Evolutionary conservation across 2,888 invertebrate species (phyloP).

Genomic region (Anoplius nigerrimus): DNA sequence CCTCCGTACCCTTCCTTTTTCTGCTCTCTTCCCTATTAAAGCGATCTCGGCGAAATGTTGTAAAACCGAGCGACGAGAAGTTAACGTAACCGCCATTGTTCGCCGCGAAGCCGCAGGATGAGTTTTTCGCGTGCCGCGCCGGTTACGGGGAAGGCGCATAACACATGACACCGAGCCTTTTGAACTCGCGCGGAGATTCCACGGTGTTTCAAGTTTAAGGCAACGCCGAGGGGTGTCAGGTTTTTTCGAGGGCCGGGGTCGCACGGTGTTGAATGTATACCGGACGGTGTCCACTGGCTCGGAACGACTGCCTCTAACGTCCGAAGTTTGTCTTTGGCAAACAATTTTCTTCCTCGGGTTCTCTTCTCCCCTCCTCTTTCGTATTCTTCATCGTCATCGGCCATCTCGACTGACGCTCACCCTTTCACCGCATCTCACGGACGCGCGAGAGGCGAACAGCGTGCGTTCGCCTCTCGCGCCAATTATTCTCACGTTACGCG

Average conservation of each 20-base stretch:
- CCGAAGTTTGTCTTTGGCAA: constrained; percentile 53
- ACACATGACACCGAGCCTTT: constrained; percentile 13
- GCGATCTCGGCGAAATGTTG: no score
- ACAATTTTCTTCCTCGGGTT: constrained; percentile 7
- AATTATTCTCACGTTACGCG: constrained; percentile 53
- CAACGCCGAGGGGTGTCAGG: constrained; percentile 62
- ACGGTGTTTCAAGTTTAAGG: constrained; percentile 42
- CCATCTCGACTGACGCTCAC: constrained; percentile 8
- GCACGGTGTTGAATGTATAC: constrained; percentile 69
- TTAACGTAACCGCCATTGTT: no score
- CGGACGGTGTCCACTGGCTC: constrained; percentile 64
- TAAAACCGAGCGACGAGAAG: no score
- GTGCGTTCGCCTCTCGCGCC: constrained; percentile 30
- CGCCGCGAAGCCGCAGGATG: no score
- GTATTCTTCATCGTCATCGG: background rate
- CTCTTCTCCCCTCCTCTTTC: background rate
- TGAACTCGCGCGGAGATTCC: constrained; percentile 25
- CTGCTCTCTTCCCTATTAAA: no score
- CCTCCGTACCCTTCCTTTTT: no score
- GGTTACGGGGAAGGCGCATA: no score
- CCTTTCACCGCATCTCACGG: background rate
- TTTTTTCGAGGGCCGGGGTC: constrained; percentile 54
- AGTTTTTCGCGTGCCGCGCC: no score
- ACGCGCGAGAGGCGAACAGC: constrained; percentile 33
- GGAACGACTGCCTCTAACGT: constrained; percentile 59